Base-by-base conservation (phyloP, 2,113 vertebrate species). In the Rhombomys opimus region DNA sequence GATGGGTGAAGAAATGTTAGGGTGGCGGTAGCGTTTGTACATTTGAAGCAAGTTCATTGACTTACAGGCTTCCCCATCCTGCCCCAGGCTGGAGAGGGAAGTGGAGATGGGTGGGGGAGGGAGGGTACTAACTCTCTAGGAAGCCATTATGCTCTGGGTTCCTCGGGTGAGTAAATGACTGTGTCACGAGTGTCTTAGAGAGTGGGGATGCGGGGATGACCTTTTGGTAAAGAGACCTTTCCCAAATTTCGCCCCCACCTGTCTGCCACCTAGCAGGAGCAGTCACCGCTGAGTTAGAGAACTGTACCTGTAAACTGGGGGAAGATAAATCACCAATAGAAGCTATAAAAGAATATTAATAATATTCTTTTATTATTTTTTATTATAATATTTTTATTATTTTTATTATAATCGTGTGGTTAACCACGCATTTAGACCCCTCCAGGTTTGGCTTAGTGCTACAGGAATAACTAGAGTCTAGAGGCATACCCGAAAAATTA, bases 261-360 rank as follows among this genome's bases (percentile, higher is more conserved):
- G 80, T 76, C 52, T 77, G 25, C 59, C 35, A 68, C n/a, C 63
- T 57, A 67, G 61, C 35, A 35, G 91, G 59, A 20, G 59, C 17
- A 52, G 63, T 61, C 41, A 70, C 23, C 2, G 4, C 14, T 75
- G 6, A 82, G n/a, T 82, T 61, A 89, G 38, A 57, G 52, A n/a
- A 81, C 57, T 52, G 50, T n/a, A 59, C n/a, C 30, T 68, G 88
- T 57, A 27, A 80, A 82, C 4, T 1, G 11, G 25, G 84, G 85
- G 59, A 82, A 75, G 75, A 65, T 23, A 68, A 92, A 78, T 89
- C 10, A 73, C 23, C 41, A 54, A 2, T 30, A 61, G 20, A 2
- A 38, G 91, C 80, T 91, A 38, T 91, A 87, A 97, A 90, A 61
- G 63, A 41, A 95, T 46, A 68, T 89, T 78, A 89, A 75, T 72